Evolutionary conservation across 1,140 invertebrate genomes (phyloP).

Genomic region (Platyscapa corneri): DNA sequence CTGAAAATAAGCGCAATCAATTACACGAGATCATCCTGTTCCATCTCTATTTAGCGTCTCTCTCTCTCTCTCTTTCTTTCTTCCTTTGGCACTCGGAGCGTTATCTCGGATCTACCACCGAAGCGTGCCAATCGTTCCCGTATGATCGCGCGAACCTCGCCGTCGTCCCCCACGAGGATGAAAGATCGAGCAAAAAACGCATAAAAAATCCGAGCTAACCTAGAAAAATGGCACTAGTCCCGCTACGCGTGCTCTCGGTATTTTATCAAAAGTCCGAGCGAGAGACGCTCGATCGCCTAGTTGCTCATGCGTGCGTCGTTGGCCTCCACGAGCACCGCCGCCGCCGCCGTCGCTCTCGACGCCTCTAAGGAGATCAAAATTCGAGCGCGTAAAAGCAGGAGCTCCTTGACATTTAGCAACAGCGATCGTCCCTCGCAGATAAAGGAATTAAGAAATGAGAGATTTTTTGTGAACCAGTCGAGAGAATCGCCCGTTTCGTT

Average conservation of each 20-base stretch:
- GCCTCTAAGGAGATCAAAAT: neutral
- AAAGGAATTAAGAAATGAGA: neutral
- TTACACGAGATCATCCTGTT: conserved; percentile 25
- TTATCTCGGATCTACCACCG: conserved; percentile 20
- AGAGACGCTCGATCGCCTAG: neutral
- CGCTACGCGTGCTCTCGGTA: neutral
- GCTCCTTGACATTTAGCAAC: neutral
- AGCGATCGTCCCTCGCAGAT: neutral
- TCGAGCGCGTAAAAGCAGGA: neutral
- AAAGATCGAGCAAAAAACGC: neutral
- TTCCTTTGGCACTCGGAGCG: neutral
- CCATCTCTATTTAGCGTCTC: conserved; percentile 17
- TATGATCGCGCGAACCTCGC: conserved; percentile 5
- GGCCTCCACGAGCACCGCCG: no score
- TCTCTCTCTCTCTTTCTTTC: neutral
- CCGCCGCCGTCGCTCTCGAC: no score
- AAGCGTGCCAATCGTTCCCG: conserved; percentile 11
- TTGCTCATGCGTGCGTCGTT: no score
- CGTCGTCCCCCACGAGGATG: neutral
- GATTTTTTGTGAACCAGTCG: neutral
- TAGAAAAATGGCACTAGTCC: neutral
- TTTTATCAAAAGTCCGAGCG: neutral
- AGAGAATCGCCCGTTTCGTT: no score
- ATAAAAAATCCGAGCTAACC: neutral
- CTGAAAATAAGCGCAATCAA: conserved; percentile 30